Percentiles rank a stretch among this genome's conserved stretches.
Conservation (phyloP, 2,113 vertebrate species). For the Mionectes macconnelli region DNA sequence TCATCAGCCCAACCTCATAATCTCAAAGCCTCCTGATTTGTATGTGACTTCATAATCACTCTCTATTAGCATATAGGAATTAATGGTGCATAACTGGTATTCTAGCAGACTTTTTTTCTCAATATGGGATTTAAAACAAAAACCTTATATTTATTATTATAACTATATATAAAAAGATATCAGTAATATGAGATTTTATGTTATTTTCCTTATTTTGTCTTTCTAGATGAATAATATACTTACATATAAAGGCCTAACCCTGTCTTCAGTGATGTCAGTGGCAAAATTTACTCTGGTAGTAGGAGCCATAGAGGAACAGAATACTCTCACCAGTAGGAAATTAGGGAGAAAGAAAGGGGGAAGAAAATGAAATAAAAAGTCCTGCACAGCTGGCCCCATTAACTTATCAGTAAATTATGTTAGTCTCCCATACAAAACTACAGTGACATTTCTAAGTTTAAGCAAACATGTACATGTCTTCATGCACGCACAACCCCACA, state of each 20-base stretch:
- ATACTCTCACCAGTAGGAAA: background rate
- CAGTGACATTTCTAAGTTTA: background rate
- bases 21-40: conserved; percentile 15
- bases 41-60: conserved; percentile 20
- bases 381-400: background rate
- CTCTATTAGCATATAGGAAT: background rate
- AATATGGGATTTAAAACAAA: background rate
- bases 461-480: background rate
- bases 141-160: background rate
- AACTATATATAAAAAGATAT: background rate
- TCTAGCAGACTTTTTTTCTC: conserved; percentile 12
- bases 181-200: background rate
- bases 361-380: background rate
- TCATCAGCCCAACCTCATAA: background rate
- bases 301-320: background rate
- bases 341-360: background rate
- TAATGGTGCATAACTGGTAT: background rate
- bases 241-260: background rate
- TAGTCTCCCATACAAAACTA: background rate
- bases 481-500: background rate
- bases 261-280: background rate
- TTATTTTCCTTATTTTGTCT: background rate
- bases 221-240: background rate
- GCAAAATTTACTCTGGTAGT: background rate
- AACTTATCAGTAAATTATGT: background rate